Evolutionary conservation across 1,140 invertebrate genomes (phyloP).

Genomic region (Macrocentrus cingulum): DNA sequence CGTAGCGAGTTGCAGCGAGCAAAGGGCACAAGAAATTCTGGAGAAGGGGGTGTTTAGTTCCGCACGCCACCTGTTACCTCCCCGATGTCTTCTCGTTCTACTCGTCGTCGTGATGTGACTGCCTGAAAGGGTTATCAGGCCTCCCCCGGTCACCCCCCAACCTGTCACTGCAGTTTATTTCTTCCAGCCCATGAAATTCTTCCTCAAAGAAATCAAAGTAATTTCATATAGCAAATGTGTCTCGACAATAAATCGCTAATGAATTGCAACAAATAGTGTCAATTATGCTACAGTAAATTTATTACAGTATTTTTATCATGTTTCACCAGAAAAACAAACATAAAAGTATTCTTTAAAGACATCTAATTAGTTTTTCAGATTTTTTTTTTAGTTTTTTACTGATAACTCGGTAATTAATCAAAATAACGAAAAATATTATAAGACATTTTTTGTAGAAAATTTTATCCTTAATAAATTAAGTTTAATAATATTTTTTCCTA

Average conservation of each 20-base stretch:
- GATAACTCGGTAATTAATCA: too few relatives aligned
- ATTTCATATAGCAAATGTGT: too few relatives aligned
- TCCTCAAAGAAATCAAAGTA: too few relatives aligned
- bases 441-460: too few relatives aligned
- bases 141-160: slow-evolving; percentile 11
- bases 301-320: too few relatives aligned
- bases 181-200: neutral
- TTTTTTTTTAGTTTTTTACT: too few relatives aligned
- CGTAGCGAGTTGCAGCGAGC: slow-evolving; percentile 11
- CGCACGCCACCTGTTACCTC: slow-evolving; percentile 55
- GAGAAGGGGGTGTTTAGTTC: slow-evolving; percentile 46
- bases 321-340: neutral
- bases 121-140: slow-evolving; percentile 3
- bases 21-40: slow-evolving; percentile 20
- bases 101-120: slow-evolving; percentile 6
- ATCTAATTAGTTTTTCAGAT: too few relatives aligned
- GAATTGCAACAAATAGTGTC: too few relatives aligned
- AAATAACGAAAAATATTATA: too few relatives aligned
- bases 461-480: neutral
- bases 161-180: slow-evolving; percentile 3
- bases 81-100: slow-evolving; percentile 30
- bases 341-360: too few relatives aligned
- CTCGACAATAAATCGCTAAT: too few relatives aligned
- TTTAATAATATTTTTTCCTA: neutral
- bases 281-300: too few relatives aligned